A percentile compares a stretch with the other conserved stretches of the same genome.
Evolutionary conservation across 2,888 invertebrate genomes (phyloP).

Genomic region (Keiferia lycopersicella): DNA sequence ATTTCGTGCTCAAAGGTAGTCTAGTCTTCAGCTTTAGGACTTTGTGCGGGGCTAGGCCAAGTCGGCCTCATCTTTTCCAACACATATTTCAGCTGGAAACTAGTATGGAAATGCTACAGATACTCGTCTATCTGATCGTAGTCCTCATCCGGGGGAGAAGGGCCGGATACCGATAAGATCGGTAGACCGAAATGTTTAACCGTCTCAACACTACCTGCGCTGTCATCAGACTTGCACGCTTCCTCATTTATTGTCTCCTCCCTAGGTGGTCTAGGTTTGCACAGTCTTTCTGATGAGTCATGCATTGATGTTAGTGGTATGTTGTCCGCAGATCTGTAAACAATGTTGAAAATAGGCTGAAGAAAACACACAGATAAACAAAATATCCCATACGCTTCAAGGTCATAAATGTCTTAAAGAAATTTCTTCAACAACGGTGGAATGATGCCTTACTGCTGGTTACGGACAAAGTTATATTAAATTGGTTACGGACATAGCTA

Average conservation of each 20-base stretch:
- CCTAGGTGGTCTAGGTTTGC: constrained; percentile 63
- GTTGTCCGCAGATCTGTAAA: constrained; percentile 73
- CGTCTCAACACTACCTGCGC: constrained; percentile 70
- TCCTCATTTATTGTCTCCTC: constrained; percentile 76
- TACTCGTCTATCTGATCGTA: constrained; percentile 83
- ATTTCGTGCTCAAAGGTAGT: constrained; percentile 37
- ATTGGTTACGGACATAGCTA: too few species aligned
- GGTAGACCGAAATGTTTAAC: constrained; percentile 86
- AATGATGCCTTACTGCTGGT: too few species aligned
- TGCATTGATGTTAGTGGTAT: constrained; percentile 73
- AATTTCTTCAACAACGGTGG: too few species aligned
- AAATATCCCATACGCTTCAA: too few species aligned
- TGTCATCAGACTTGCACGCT: constrained; percentile 71
- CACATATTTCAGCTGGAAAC: constrained; percentile 77
- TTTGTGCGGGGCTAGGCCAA: constrained; percentile 71
- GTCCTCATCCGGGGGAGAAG: constrained; percentile 88
- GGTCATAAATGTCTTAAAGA: too few species aligned
- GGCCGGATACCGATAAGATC: constrained; percentile 89
- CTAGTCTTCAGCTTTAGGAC: constrained; percentile 57
- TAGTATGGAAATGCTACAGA: constrained; percentile 81
- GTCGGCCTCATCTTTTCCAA: constrained; percentile 74
- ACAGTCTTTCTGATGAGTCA: constrained; percentile 77
- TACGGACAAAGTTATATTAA: too few species aligned
- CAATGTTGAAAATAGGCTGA: background rate
- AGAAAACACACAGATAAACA: background rate